Base-by-base conservation (phyloP, 2,888 invertebrate species). In the Apamea sordens region DNA sequence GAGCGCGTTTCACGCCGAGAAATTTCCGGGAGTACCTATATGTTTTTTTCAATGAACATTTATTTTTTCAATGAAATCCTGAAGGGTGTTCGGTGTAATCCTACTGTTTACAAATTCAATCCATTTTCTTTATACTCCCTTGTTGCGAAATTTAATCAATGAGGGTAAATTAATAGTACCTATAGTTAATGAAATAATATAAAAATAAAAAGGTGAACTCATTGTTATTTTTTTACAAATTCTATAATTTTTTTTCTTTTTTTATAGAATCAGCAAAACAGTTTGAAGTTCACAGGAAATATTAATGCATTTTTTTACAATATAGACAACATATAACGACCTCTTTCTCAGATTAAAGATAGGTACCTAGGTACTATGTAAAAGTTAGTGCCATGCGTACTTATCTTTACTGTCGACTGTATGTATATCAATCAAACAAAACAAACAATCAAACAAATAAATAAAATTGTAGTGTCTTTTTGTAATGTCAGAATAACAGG, bases 1-100 rank as follows among this genome's bases (percentile, higher is more conserved):
- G 44, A 61, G 75, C 73, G 50, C 64, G 36, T 41, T 79, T 73
- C n/a, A 63, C 61, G 28, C n/a, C 15, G 56, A 21, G 67, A 59
- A 73, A 73, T 73, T 84, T 83, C 59, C 69, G 56, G 67, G 36
- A 44, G 18, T 32, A n/a, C n/a, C n/a, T n/a, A n/a, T n/a, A 32
- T 44, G 32, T 68, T 32, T 72, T 85, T 41, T n/a, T n/a, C n/a
- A n/a, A n/a, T n/a, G n/a, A n/a, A n/a, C 53, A 61, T 73, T 64
- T 6, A 56, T 70, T 64, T 86, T 79, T 76, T 41, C 61, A 73
- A 64, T 68, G 15, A 67, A 67, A 53, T 56, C 15, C 44, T 63
- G 36, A 50, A 79, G 21, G 18, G 15, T 32, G 56, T n/a, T 41
- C 13, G 15, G 5, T 50, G 41, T 85, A 59, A 85, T 80, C 24